Evolutionary conservation across 2,888 invertebrate species (phyloP).

Genomic region (Microplitis manilae): DNA sequence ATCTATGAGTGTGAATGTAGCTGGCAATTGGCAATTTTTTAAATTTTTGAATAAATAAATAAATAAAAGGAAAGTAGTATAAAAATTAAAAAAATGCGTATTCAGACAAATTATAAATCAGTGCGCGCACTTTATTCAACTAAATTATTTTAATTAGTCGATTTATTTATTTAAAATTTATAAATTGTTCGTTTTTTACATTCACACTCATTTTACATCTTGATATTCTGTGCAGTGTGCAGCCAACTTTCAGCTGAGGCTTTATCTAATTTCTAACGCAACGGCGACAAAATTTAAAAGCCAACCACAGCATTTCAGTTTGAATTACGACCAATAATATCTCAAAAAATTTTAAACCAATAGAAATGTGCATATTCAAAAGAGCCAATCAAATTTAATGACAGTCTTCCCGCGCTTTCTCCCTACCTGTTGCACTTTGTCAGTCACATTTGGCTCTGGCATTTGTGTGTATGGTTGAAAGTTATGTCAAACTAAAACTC

Average conservation of each 20-base stretch:
- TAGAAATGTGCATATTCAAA: not conserved
- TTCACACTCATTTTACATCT: not conserved
- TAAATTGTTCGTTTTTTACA: too few relatives aligned
- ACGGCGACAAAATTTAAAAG: not conserved
- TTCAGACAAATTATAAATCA: too few relatives aligned
- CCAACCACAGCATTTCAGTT: not conserved
- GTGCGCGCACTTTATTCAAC: too few relatives aligned
- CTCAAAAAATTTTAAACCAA: not conserved
- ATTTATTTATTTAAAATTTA: too few relatives aligned
- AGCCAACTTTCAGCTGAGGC: not conserved
- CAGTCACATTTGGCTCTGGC: not conserved
- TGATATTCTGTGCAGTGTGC: not conserved
- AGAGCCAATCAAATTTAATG: constrained; percentile 3
- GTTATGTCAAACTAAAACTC: not conserved
- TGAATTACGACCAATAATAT: not conserved
- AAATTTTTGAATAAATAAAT: too few relatives aligned
- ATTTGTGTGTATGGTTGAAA: not conserved
- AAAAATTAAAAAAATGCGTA: too few relatives aligned
- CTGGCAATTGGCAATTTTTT: too few relatives aligned
- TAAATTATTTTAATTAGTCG: too few relatives aligned
- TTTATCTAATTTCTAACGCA: not conserved
- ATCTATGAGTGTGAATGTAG: too few relatives aligned
- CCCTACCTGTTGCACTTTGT: constrained; percentile 35
- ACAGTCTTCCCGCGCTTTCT: constrained; percentile 26
- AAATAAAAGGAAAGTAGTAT: too few relatives aligned